Percentiles rank a stretch among this genome's conserved stretches.
Conservation (phyloP, 1,140 invertebrate genomes). For the Drepana arcuata region DNA sequence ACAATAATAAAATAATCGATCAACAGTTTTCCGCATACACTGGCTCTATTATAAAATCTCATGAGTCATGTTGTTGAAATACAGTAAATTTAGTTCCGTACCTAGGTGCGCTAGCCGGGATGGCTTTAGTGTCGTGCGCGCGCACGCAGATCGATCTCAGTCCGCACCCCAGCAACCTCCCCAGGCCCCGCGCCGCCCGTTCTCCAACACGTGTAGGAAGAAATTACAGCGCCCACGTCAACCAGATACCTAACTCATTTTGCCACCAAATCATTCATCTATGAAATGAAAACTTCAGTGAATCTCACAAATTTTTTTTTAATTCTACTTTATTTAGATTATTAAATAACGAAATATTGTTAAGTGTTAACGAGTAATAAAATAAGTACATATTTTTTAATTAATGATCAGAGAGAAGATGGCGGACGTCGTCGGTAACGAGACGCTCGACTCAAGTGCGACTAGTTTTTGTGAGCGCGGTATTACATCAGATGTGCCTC, state of each 20-base stretch:
- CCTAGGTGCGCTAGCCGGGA: too few relatives aligned
- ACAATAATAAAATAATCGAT: too few relatives aligned
- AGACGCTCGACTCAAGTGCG: conserved; percentile 17
- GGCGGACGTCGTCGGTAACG: too few relatives aligned
- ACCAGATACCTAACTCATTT: conserved; percentile 36
- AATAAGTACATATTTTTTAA: conserved; percentile 12
- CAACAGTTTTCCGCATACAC: too few relatives aligned
- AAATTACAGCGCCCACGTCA: conserved; percentile 17
- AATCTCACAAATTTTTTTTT: conserved; percentile 2
- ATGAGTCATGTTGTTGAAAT: too few relatives aligned
- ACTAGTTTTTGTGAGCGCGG: conserved; percentile 25
- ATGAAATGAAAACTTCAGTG: not conserved
- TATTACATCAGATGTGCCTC: conserved; percentile 25
- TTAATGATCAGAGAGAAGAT: conserved; percentile 1
- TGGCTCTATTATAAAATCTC: too few relatives aligned
- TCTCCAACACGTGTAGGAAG: conserved; percentile 32
- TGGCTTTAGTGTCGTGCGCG: too few relatives aligned
- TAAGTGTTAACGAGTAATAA: not conserved
- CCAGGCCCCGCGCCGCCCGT: conserved; percentile 7
- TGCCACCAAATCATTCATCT: conserved; percentile 24
- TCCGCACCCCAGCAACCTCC: conserved; percentile 20
- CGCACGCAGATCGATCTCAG: conserved; percentile 41
- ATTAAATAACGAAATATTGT: conserved; percentile 6
- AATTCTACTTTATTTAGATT: conserved; percentile 2
- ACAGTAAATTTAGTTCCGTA: too few relatives aligned